These are phyloP conservation scores for Acanthiza pusilla DNA, from an alignment of 2,797 vertebrate genomes.

Conservation along the genomic window DNA sequence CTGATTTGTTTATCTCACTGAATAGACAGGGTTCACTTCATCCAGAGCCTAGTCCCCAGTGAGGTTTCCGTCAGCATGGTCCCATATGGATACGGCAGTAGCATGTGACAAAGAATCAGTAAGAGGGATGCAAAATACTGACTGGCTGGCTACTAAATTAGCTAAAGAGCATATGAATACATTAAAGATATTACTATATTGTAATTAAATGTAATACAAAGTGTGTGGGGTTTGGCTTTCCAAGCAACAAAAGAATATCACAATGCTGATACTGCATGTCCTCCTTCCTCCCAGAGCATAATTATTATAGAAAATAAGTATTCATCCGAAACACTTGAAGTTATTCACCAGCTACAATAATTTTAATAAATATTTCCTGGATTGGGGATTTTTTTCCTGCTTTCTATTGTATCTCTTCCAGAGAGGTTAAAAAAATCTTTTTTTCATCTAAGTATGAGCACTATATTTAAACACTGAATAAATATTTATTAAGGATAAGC, in stretches of 20 bases:
- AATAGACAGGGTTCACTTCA: background rate
- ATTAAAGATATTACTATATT: background rate
- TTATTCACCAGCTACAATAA: background rate
- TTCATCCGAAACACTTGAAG: background rate
- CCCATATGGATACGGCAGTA: background rate
- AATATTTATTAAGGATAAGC: background rate
- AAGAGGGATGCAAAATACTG: background rate
- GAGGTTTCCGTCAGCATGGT: background rate
- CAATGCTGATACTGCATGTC: background rate
- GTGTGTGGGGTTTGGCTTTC: background rate
- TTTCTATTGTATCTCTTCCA: background rate
- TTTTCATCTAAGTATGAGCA: background rate
- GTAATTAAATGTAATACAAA: background rate
- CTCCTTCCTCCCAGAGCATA: background rate
- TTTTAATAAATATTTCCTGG: background rate
- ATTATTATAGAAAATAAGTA: background rate
- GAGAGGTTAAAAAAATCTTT: background rate
- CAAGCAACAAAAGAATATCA: background rate
- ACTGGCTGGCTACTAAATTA: background rate
- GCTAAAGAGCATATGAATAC: background rate
- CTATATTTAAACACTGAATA: background rate
- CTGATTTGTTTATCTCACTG: background rate
- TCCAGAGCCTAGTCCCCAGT: background rate
- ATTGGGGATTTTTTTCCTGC: background rate
- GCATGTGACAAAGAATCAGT: background rate